Evolutionary conservation across 2,888 invertebrate genomes (phyloP), one percentile per base, ranked within the genome.

Genomic region (Creontiades dilutus): DNA sequence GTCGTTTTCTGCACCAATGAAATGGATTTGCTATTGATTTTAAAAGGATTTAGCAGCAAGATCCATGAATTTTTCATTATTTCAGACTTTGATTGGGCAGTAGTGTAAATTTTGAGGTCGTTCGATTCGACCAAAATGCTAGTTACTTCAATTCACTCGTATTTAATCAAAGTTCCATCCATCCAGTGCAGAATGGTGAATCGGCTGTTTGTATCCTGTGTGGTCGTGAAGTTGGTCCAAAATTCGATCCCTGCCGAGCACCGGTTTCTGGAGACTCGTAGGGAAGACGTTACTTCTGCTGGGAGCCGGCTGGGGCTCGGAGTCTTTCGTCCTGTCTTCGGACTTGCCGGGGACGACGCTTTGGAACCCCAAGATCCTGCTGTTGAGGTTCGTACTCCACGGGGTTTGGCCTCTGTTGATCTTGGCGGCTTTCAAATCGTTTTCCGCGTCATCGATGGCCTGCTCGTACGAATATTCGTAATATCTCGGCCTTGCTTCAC

Each of bases 131-230:
- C 37, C 37, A 37, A 37, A 37, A 37, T 37, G 37, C 37, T 37
- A 7, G 37, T 37, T 37, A 4, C 2, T 7, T 57, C 57, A 7
- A n/a, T 7, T 57, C n/a, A n/a, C 57, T 1, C 57, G 57, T 16
- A 52, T 16, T 57, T n/a, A 57, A 16, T n/a, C 57, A 16, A 68
- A 68, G 23, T 80, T 14, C 89, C 89, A 89, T 7, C 89, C 89
- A 16, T 89, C 89, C 23, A 89, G 9, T 7, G 89, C 89, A 16
- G 89, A 89, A 61, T 89, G 89, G 55, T 47, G 61, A 19, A 81
- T 82, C 19, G 89, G 89, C 46, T 46, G 57, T 82, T 89, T 82
- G 37, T 82, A 57, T 11, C 76, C 88, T 37, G 88, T 88, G 16
- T 76, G 52, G 23, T 89, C 89, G 81, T 81, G 47, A 9, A 89